A percentile compares a stretch with the other conserved stretches of the same genome.
phyloP scores from a whole-genome alignment of 2,888 invertebrate species.

The Caenorhabditis becei region DNA sequence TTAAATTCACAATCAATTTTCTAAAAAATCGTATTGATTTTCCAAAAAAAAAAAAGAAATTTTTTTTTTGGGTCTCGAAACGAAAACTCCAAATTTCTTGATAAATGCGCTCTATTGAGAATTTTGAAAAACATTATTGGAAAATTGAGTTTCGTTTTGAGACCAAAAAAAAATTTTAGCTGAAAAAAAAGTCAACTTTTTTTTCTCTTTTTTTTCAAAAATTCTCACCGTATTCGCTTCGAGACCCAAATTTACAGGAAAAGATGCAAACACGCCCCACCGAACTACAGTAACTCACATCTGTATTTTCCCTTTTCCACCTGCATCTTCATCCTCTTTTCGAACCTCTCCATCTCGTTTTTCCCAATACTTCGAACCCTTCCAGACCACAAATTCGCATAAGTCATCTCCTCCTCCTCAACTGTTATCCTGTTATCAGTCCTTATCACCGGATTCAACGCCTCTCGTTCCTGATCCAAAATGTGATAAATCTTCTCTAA shows the following conservation, averaged over 20 bases:
- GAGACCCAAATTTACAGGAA: too few relatives aligned
- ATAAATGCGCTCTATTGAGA: too few relatives aligned
- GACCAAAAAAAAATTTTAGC: too few relatives aligned
- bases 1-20: too few relatives aligned
- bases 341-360: slow-evolving; percentile 22
- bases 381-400: slow-evolving; percentile 36
- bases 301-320: not conserved
- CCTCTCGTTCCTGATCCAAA: slow-evolving; percentile 42
- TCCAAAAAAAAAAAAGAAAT: too few relatives aligned
- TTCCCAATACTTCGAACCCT: slow-evolving; percentile 6
- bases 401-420: slow-evolving; percentile 16
- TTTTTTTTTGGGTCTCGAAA: not conserved
- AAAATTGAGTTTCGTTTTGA: too few relatives aligned
- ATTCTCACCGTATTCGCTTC: too few relatives aligned
- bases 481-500: slow-evolving; percentile 44
- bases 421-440: not conserved
- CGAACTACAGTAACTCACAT: not conserved
- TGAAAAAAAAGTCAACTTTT: too few relatives aligned
- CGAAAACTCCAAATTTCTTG: not conserved
- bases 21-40: too few relatives aligned
- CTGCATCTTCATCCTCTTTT: slow-evolving; percentile 13
- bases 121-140: not conserved
- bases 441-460: not conserved
- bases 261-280: too few relatives aligned
- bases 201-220: too few relatives aligned